A percentile compares a stretch with the other conserved stretches of the same genome.
phyloP scores from a whole-genome alignment of 2,113 vertebrate genomes.

The Shinisaurus crocodilurus region DNA sequence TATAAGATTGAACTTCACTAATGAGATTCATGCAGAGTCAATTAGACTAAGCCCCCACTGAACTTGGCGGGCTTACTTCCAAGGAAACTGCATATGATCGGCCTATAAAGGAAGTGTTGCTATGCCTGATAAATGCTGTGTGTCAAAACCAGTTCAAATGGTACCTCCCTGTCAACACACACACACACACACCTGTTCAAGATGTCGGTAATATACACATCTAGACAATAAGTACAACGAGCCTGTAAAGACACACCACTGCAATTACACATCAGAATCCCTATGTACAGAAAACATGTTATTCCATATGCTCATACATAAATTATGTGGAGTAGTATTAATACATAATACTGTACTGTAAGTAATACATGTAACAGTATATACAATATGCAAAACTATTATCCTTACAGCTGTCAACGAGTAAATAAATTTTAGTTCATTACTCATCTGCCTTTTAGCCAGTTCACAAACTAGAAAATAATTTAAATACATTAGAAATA shows the following conservation, averaged over 20 bases:
- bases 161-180: conserved; percentile 18
- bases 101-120: conserved; percentile 26
- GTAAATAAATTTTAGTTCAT: not conserved
- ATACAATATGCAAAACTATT: not conserved
- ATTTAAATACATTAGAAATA: not conserved
- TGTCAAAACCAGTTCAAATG: conserved; percentile 30
- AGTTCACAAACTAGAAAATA: not conserved
- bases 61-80: not conserved
- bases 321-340: too few relatives aligned
- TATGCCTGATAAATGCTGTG: conserved; percentile 53
- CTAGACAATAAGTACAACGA: not conserved
- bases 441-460: not conserved
- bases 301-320: not conserved
- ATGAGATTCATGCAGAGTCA: not conserved
- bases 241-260: not conserved
- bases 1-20: not conserved
- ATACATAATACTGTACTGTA: not conserved
- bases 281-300: not conserved
- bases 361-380: not conserved
- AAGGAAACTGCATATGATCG: not conserved
- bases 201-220: not conserved
- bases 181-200: conserved; percentile 11
- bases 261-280: not conserved
- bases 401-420: not conserved
- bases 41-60: not conserved